Evolutionary conservation across 1,140 invertebrate species (phyloP), one percentile per base, ranked within the genome.

Genomic region (Aleiodes sp.): DNA sequence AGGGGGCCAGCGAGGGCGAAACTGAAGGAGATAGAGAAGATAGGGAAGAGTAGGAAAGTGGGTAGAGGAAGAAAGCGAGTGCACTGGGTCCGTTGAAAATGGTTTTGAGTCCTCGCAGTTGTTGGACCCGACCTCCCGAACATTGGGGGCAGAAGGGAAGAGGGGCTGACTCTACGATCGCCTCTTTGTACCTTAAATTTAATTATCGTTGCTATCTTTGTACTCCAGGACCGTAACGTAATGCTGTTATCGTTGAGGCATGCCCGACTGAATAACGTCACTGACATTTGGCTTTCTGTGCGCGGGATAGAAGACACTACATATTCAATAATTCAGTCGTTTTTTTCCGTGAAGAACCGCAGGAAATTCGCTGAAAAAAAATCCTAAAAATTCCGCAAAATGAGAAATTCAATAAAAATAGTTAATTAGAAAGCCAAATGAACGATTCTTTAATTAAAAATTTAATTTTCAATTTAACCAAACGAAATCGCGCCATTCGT

Each of bases 151-250:
- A n/a, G n/a, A n/a, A 24, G 73, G 66, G 24, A 61, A 65, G 28
- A 43, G 16, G 60, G 16, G 4, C 68, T 57, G 60, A 56, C 61
- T 59, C 64, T 64, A 29, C 68, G 72, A 71, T 70, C 73, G 73
- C 78, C 79, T 82, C 82, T 83, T 84, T 83, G 82, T 83, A 78
- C 76, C 77, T 76, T 77, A 80, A 84, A 84, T 84, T 83, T 80
- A 76, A 83, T 84, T 84, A 82, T 63, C 68, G 73, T 76, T 73
- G 75, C 82, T 81, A 82, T 83, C 82, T 82, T 82, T 79, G 78
- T 81, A 76, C 71, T 76, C 77, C 72, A 16, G 12, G 74, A 76
- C 57, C 70, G 64, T 68, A 61, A 73, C 75, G 71, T 83, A 84
- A 84, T 76, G 78, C 78, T 74, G 80, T 83, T 84, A 84, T 81